These are phyloP conservation scores for Temnothorax unifasciatus DNA, from an alignment of 2,888 invertebrate species.

Conservation along the genomic window DNA sequence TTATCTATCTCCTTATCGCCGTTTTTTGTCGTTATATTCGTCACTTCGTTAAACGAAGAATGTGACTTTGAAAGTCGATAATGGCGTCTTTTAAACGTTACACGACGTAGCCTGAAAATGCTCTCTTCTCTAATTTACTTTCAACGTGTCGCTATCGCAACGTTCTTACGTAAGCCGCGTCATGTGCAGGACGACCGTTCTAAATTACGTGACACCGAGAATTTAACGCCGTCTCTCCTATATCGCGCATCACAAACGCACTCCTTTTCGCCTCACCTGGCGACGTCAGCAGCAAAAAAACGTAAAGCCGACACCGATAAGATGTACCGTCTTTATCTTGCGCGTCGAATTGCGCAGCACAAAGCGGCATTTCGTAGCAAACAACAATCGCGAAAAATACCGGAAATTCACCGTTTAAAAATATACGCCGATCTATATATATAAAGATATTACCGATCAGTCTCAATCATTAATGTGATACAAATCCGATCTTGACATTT, in stretches of 20 bases:
- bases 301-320: conserved; percentile 8
- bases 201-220: conserved; percentile 28
- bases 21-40: background rate
- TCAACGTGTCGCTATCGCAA: conserved; percentile 26
- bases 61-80: background rate
- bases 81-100: conserved; percentile 19
- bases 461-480: background rate
- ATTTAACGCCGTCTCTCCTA: conserved; percentile 24
- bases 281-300: background rate
- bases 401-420: background rate
- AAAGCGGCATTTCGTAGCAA: background rate
- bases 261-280: background rate
- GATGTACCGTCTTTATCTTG: background rate
- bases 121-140: conserved; percentile 36
- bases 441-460: too few species aligned
- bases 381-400: background rate
- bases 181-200: conserved; percentile 13
- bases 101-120: background rate
- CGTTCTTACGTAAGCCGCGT: conserved; percentile 31
- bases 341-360: background rate
- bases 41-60: background rate
- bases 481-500: background rate
- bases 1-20: background rate
- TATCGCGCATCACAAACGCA: background rate
- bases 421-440: too few species aligned